Conservation (phyloP, 2,797 vertebrate genomes). For the Epinephelus malabaricus region DNA sequence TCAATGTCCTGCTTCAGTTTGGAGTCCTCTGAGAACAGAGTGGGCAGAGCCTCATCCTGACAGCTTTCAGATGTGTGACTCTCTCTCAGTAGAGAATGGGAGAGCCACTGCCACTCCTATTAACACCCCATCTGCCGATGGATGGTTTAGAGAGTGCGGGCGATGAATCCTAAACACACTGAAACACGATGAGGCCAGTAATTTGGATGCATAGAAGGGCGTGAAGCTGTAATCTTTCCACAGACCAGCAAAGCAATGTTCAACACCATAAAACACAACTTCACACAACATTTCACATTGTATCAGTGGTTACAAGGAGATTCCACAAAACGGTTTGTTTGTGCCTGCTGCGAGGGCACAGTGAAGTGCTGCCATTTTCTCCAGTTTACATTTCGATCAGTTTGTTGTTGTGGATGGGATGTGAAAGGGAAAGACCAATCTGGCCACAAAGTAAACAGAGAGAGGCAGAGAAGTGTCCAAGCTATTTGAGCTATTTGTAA, state of each 20-base stretch:
- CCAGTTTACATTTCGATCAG: constrained; percentile 27
- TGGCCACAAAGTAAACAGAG: constrained; percentile 65
- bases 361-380: constrained; percentile 19
- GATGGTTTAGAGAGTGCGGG: constrained; percentile 24
- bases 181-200: constrained; percentile 32
- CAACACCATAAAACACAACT: constrained; percentile 30
- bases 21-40: constrained; percentile 35
- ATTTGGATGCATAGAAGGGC: constrained; percentile 35
- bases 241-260: constrained; percentile 19
- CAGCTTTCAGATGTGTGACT: constrained; percentile 59
- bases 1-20: constrained; percentile 43
- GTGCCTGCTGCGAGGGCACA: constrained; percentile 5
- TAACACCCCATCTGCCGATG: constrained; percentile 45
- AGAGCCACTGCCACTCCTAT: constrained; percentile 38
- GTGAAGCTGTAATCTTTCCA: constrained; percentile 24
- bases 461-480: constrained; percentile 56
- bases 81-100: constrained; percentile 28
- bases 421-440: constrained; percentile 34
- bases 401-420: constrained; percentile 48
- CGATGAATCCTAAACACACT: constrained; percentile 45
- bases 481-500: constrained; percentile 49
- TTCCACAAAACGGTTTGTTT: constrained; percentile 38
- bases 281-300: constrained; percentile 24
- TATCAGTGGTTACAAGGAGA: constrained; percentile 32
- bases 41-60: constrained; percentile 54